phyloP scores from a whole-genome alignment of 2,113 vertebrate genomes.

The western clawed frog (Xenopus tropicalis) region DNA sequence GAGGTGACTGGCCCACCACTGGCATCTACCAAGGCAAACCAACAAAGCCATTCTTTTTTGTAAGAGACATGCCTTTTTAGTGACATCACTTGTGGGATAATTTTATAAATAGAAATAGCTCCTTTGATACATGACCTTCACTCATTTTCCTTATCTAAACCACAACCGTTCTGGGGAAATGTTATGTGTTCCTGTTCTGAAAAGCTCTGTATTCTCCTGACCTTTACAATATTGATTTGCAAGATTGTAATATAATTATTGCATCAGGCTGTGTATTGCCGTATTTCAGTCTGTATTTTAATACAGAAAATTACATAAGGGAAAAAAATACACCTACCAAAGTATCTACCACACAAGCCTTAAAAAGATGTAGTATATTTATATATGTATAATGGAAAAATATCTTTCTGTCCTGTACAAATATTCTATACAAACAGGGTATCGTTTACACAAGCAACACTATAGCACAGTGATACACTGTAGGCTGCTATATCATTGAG shows the following conservation, averaged over 20 bases:
- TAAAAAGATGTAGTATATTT: not conserved
- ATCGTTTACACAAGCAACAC: too few relatives aligned
- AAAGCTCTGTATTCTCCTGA: not conserved
- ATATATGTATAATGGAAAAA: too few relatives aligned
- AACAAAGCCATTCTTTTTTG: too few relatives aligned
- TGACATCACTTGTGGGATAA: not conserved
- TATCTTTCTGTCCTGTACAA: too few relatives aligned
- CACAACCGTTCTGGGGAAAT: not conserved
- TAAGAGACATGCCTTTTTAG: not conserved
- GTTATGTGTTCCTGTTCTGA: conserved; percentile 8
- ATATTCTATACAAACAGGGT: too few relatives aligned
- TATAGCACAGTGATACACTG: too few relatives aligned
- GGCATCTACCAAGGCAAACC: too few relatives aligned
- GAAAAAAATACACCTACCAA: not conserved
- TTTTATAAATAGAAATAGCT: conserved; percentile 1
- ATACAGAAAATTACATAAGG: too few relatives aligned
- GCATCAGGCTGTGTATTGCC: not conserved
- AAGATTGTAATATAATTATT: not conserved
- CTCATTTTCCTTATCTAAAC: not conserved
- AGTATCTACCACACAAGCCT: not conserved
- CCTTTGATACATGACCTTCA: conserved; percentile 14
- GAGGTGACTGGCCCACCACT: too few relatives aligned
- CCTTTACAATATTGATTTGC: conserved; percentile 17
- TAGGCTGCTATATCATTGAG: too few relatives aligned
- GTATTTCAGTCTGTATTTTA: not conserved